Conservation (phyloP, 2,113 vertebrate genomes). For the Taurulus bubalis region DNA sequence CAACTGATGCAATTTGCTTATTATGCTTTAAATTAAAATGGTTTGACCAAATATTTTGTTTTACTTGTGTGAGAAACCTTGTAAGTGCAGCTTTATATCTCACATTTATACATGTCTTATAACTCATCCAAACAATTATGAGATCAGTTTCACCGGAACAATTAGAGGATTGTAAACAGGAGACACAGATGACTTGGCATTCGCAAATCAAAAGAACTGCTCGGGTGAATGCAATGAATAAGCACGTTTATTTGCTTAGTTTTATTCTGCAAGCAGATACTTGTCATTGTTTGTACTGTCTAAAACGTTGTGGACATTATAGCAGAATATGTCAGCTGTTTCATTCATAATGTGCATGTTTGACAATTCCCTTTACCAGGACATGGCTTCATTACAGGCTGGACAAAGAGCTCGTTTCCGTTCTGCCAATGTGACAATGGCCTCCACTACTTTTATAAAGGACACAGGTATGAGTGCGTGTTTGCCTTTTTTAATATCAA, state of each 20-base stretch:
- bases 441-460: slow-evolving; percentile 34
- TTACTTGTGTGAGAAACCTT: background rate
- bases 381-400: slow-evolving; percentile 48
- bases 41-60: background rate
- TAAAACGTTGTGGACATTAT: background rate
- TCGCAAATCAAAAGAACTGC: slow-evolving; percentile 55
- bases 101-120: slow-evolving; percentile 4
- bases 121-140: slow-evolving; percentile 50
- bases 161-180: slow-evolving; percentile 60
- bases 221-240: slow-evolving; percentile 48
- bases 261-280: background rate
- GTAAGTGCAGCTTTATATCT: slow-evolving; percentile 10
- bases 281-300: background rate
- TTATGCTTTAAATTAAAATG: background rate
- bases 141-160: slow-evolving; percentile 70
- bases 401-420: slow-evolving; percentile 36
- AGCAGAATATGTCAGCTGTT: background rate
- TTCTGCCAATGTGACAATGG: slow-evolving; percentile 60
- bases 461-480: slow-evolving; percentile 54
- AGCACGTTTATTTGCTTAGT: background rate
- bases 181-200: slow-evolving; percentile 32
- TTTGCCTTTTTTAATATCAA: background rate
- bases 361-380: background rate
- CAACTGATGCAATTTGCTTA: background rate
- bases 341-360: slow-evolving; percentile 4